Evolutionary conservation across 2,113 vertebrate genomes (phyloP).

Genomic region (Colinus virginianus): DNA sequence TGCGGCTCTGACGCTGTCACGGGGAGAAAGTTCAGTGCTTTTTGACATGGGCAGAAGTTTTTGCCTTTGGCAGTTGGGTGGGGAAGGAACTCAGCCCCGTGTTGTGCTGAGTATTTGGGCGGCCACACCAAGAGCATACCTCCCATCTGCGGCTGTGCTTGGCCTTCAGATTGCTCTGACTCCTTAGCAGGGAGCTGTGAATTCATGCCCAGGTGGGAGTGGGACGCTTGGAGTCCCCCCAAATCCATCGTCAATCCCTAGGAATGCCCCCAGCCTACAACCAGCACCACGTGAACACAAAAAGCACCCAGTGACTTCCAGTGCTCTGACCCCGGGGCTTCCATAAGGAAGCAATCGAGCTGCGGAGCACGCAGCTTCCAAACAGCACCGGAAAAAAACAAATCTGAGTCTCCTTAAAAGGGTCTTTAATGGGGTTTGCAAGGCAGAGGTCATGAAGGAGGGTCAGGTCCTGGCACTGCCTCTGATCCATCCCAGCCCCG

Average conservation of each 20-base stretch:
- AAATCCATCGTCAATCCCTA: neutral
- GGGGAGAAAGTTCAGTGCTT: neutral
- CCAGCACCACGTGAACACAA: neutral
- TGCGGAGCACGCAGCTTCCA: accelerated
- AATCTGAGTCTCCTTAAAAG: neutral
- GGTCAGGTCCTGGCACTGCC: neutral
- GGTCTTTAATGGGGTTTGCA: accelerated
- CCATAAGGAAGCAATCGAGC: neutral
- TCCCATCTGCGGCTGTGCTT: neutral
- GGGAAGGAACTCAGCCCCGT: neutral
- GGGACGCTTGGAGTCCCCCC: neutral
- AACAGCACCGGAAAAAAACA: neutral
- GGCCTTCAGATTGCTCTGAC: neutral
- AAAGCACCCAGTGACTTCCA: neutral
- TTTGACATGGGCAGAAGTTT: neutral
- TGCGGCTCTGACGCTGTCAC: neutral
- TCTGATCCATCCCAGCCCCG: neutral
- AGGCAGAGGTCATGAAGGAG: accelerated
- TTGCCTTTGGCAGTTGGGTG: constrained; percentile 20
- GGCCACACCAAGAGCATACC: neutral
- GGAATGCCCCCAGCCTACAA: neutral
- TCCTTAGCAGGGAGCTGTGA: neutral
- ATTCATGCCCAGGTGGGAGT: neutral
- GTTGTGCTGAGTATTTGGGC: neutral
- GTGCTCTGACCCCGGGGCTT: accelerated